phyloP scores from a whole-genome alignment of 2,797 vertebrate genomes.

The Parauchenoglanis punctatus region DNA sequence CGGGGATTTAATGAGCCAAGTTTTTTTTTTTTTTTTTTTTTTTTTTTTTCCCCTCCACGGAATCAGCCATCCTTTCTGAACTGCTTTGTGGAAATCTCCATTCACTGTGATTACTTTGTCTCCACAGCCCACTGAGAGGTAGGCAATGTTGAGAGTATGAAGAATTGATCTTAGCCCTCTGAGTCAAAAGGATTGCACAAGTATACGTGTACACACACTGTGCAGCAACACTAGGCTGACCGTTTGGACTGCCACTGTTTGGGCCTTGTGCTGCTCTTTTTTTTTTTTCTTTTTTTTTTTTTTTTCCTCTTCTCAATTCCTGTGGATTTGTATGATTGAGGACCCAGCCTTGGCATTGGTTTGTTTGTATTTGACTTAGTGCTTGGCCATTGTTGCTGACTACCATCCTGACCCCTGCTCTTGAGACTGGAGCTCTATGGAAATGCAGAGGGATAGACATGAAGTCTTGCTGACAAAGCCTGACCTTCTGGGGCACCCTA shows the following conservation, averaged over 20 bases:
- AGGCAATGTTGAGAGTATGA: conserved; percentile 58
- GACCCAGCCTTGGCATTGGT: conserved; percentile 72
- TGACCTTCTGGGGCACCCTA: conserved; percentile 52
- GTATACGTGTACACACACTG: conserved; percentile 56
- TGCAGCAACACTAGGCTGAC: conserved; percentile 71
- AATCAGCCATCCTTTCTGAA: conserved; percentile 39
- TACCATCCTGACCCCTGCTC: conserved; percentile 59
- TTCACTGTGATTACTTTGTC: conserved; percentile 60
- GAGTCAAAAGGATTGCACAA: conserved; percentile 55
- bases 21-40: too few species aligned
- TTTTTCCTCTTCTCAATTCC: conserved; percentile 31
- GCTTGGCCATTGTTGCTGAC: conserved; percentile 68
- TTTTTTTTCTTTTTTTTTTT: conserved; percentile 46
- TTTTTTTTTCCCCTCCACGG: neutral
- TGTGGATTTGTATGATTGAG: conserved; percentile 71
- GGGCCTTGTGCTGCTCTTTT: conserved; percentile 59
- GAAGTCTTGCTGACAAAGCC: conserved; percentile 51
- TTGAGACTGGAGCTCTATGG: conserved; percentile 64
- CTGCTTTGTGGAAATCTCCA: conserved; percentile 47
- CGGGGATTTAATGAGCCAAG: conserved; percentile 1
- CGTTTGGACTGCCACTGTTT: conserved; percentile 68
- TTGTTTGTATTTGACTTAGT: conserved; percentile 68
- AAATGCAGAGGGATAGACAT: conserved; percentile 59
- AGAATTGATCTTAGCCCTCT: conserved; percentile 62
- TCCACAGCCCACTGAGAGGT: conserved; percentile 59